Percentiles rank a stretch among this genome's conserved stretches.
Conservation (phyloP, 2,113 vertebrate species). For the Thermophis baileyi region DNA sequence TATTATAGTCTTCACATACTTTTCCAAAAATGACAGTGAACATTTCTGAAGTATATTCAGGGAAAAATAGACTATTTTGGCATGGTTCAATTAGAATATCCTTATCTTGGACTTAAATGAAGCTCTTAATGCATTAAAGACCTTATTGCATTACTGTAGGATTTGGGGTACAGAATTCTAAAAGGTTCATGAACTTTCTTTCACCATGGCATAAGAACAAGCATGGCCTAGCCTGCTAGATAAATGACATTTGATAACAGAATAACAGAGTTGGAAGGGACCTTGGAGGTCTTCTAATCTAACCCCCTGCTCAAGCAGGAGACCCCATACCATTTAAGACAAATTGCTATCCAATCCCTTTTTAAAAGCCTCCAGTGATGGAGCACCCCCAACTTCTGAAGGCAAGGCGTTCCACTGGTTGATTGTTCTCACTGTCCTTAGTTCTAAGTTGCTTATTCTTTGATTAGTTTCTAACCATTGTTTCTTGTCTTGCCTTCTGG, state of each 20-base stretch:
- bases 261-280: neutral
- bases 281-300: neutral
- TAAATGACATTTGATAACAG: neutral
- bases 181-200: neutral
- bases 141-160: neutral
- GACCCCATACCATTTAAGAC: neutral
- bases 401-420: neutral
- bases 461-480: neutral
- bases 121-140: neutral
- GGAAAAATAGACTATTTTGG: neutral
- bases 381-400: neutral
- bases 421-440: neutral
- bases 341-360: neutral
- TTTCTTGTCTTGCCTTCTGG: neutral
- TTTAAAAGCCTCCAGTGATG: neutral
- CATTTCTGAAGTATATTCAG: neutral
- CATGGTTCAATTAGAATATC: neutral
- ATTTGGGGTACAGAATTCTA: neutral
- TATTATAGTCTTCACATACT: neutral
- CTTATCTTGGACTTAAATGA: neutral
- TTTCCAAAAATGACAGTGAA: neutral
- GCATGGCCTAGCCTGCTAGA: neutral
- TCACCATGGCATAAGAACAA: neutral
- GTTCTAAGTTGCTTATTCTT: neutral
- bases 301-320: neutral